These are phyloP conservation scores for Bos javanicus DNA, from an alignment of 2,113 vertebrate genomes.

Conservation along the genomic window DNA sequence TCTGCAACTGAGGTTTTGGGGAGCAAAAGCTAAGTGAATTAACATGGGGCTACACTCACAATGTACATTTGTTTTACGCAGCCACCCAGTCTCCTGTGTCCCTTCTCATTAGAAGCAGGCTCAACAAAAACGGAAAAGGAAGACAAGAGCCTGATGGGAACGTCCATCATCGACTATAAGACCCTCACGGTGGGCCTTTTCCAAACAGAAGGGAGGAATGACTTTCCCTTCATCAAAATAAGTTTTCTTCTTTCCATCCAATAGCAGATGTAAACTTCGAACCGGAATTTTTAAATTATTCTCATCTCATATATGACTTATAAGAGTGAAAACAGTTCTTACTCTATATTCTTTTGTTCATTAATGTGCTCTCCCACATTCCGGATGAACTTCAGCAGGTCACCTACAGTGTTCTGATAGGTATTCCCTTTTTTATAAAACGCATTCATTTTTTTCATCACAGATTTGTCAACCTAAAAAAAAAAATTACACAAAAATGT, in stretches of 20 bases:
- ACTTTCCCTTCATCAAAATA: neutral
- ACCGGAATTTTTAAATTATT: neutral
- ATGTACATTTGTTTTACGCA: neutral
- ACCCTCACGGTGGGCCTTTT: neutral
- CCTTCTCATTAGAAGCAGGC: neutral
- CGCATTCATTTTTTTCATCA: neutral
- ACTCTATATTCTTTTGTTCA: neutral
- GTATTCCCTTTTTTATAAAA: rapidly evolving
- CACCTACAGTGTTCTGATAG: neutral
- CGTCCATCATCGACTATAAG: neutral
- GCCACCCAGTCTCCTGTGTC: neutral
- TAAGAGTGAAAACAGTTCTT: neutral
- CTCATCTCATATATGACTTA: neutral
- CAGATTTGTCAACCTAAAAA: slow-evolving; percentile 44
- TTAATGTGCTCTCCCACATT: slow-evolving; percentile 78
- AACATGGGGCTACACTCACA: neutral
- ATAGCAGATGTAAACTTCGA: neutral
- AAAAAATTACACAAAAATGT: neutral
- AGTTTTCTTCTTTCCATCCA: neutral
- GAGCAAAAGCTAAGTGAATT: neutral
- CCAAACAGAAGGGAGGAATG: neutral
- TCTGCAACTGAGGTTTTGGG: neutral
- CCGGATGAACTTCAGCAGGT: slow-evolving; percentile 79
- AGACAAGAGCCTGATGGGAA: neutral
- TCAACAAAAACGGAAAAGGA: neutral